A percentile compares a stretch with the other conserved stretches of the same genome.
Evolutionary conservation across 2,113 vertebrate genomes (phyloP).

Genomic region (Thryonomys swinderianus): DNA sequence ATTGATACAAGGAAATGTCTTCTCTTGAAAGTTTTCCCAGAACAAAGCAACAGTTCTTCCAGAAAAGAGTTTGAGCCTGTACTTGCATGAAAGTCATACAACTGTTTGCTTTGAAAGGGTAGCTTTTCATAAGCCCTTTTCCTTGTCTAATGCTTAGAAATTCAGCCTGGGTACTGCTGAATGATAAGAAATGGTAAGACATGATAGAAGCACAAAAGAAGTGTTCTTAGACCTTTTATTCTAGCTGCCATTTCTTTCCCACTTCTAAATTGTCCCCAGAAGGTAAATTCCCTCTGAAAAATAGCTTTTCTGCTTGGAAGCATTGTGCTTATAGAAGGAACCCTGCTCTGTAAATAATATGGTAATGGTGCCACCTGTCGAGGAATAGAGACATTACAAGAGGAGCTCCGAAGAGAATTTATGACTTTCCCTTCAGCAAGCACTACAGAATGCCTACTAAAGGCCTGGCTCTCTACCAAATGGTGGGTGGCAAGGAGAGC

Average conservation of each 20-base stretch:
- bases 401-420: slow-evolving; percentile 43
- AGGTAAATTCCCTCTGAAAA: slow-evolving; percentile 55
- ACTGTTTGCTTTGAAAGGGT: slow-evolving; percentile 12
- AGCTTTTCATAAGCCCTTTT: slow-evolving; percentile 53
- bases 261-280: slow-evolving; percentile 9
- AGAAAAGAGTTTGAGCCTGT: background rate
- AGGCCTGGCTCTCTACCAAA: slow-evolving; percentile 36
- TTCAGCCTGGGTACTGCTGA: background rate
- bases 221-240: background rate
- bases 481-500: background rate
- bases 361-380: slow-evolving; percentile 71
- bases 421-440: background rate
- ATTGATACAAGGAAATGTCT: background rate
- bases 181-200: background rate
- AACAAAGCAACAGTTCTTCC: slow-evolving; percentile 14
- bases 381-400: slow-evolving; percentile 58
- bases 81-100: background rate
- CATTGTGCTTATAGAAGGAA: background rate
- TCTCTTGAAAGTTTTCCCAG: background rate
- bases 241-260: background rate
- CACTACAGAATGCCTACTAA: background rate
- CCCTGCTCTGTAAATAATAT: slow-evolving; percentile 24
- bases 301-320: slow-evolving; percentile 54
- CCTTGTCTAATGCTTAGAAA: background rate
- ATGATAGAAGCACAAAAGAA: background rate